Conservation (phyloP, 2,888 invertebrate species). For the Buathra laborator region DNA sequence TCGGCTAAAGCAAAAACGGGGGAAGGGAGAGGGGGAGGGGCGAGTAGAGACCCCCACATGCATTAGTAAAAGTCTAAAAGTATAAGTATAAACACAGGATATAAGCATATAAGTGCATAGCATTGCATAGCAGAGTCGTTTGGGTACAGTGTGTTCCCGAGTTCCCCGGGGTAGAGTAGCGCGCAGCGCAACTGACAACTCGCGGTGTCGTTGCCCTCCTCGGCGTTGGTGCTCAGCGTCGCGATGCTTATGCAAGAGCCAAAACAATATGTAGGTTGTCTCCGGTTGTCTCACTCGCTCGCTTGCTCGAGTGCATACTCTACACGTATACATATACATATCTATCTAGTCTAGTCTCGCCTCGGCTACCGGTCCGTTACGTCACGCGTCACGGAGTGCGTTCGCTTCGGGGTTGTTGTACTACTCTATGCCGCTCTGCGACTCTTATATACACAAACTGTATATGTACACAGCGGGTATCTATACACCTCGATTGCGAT, state of each 20-base stretch:
- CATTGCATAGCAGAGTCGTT: slow-evolving; percentile 10
- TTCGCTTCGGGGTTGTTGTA: slow-evolving; percentile 71
- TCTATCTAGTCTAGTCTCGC: slow-evolving; percentile 54
- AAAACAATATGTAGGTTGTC: slow-evolving; percentile 75
- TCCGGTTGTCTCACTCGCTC: slow-evolving; percentile 72
- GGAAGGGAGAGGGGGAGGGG: not conserved
- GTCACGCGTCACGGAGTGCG: slow-evolving; percentile 69
- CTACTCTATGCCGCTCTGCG: not conserved
- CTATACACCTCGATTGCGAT: slow-evolving; percentile 31
- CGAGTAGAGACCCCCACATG: slow-evolving; percentile 10
- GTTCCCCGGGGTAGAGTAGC: slow-evolving; percentile 19
- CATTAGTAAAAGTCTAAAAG: slow-evolving; percentile 36
- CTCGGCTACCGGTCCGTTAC: slow-evolving; percentile 65
- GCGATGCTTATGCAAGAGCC: slow-evolving; percentile 73
- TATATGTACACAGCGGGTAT: not conserved
- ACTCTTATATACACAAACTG: not conserved
- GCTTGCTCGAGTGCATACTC: slow-evolving; percentile 42
- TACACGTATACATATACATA: slow-evolving; percentile 37
- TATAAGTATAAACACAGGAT: not conserved
- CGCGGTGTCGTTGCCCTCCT: slow-evolving; percentile 67
- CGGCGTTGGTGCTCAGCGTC: slow-evolving; percentile 38
- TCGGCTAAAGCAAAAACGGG: slow-evolving; percentile 63
- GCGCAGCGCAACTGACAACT: slow-evolving; percentile 23
- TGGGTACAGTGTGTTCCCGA: slow-evolving; percentile 11
- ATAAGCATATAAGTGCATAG: slow-evolving; percentile 8